Evolutionary conservation across 2,888 invertebrate genomes (phyloP), one percentile per base, ranked within the genome.

Genomic region (Meganola albula): DNA sequence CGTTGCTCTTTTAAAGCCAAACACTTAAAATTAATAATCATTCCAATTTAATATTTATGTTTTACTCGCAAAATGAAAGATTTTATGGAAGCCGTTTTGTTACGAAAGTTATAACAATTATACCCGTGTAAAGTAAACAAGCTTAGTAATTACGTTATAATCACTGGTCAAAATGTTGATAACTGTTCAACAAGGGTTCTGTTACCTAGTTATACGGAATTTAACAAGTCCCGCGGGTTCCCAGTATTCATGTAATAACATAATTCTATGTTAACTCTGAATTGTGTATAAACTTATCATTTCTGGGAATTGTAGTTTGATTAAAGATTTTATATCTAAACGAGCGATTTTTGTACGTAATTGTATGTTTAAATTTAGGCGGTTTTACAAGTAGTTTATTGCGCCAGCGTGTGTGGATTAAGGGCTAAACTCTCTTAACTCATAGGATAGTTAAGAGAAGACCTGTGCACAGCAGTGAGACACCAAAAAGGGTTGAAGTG

Each of bases 111-210:
- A 44, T 53, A 48, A 53, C 54, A 53, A 51, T 52, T 52, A 51
- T 48, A 53, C 44, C 39, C 33, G 35, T 44, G 49, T 46, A 37
- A 52, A 52, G 41, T 48, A 48, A 51, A 42, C 40, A 37, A 37
- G 39, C 44, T 46, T 44, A 46, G 46, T 52, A 55, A 53, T 53
- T 49, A 52, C 35, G 39, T 44, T 43, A 55, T 53, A 53, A 53
- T 52, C 48, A 55, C 53, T 44, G 55, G 56, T 49, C 46, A 48
- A 44, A 55, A 55, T 49, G 55, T 53, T 49, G 55, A 52, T 49
- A 49, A 44, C 53, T 42, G 52, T 48, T 44, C 41, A 38, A 52
- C 55, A 53, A 55, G 52, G 53, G 56, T 55, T 53, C 34, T 22
- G 2, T 34, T 44, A 40, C 41, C 34, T 40, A 43, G 48, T 46